phyloP scores from a whole-genome alignment of 2,888 invertebrate genomes.

The Epistrophe grossulariae region DNA sequence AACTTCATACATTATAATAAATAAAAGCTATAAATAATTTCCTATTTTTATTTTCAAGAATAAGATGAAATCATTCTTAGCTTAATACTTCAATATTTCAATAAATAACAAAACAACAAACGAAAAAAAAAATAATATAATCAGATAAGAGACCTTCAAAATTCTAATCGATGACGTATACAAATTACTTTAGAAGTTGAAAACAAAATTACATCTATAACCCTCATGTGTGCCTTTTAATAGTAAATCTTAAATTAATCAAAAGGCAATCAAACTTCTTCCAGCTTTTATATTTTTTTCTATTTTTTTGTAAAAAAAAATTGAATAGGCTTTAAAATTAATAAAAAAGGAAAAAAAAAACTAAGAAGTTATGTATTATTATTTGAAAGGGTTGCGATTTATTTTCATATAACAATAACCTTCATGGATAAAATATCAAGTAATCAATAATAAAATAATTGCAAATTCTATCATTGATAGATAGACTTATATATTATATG shows the following conservation, averaged over 20 bases:
- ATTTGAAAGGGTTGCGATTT: slow-evolving; percentile 20
- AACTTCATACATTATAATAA: not conserved
- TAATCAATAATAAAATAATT: slow-evolving; percentile 34
- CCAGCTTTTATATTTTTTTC: not conserved
- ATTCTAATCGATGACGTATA: slow-evolving; percentile 21
- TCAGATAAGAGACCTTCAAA: slow-evolving; percentile 31
- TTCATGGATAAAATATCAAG: slow-evolving; percentile 19
- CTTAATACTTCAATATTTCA: not conserved
- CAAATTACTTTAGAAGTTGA: slow-evolving; percentile 13
- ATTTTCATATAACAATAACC: not conserved
- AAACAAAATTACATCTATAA: slow-evolving; percentile 8
- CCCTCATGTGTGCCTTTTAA: slow-evolving; percentile 3
- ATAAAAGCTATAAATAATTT: slow-evolving; percentile 12
- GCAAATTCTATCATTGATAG: slow-evolving; percentile 32
- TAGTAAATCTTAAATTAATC: slow-evolving; percentile 17
- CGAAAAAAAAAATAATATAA: slow-evolving; percentile 12
- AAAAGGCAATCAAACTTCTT: slow-evolving; percentile 25
- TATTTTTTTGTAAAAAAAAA: not conserved
- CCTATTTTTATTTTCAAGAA: slow-evolving; percentile 2
- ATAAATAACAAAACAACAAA: slow-evolving; percentile 19
- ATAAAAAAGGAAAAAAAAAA: too few species aligned
- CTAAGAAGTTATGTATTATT: not conserved
- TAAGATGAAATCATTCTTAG: slow-evolving; percentile 22
- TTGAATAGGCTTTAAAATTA: slow-evolving; percentile 7
- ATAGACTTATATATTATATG: not conserved